A percentile compares a stretch with the other conserved stretches of the same genome.
Conservation (phyloP, 2,113 vertebrate genomes). For the Pyxicephalus adspersus region DNA sequence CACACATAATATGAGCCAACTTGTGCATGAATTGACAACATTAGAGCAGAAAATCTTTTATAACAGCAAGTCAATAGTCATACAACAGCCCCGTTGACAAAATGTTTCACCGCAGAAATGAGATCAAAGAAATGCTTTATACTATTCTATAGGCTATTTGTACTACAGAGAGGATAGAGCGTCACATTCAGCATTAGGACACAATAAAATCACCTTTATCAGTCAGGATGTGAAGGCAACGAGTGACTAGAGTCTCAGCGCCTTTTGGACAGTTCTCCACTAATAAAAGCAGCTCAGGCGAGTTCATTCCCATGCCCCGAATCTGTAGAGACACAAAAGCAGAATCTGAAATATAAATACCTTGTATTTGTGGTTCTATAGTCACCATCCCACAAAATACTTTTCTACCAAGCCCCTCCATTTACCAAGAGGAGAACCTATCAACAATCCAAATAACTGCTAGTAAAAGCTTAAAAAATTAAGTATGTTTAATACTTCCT, state of each 20-base stretch:
- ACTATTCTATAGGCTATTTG: no score
- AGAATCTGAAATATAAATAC: background rate
- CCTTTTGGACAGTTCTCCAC: conserved; percentile 96
- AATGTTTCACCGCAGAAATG: no score
- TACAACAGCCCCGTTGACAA: no score
- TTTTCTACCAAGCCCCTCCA: background rate
- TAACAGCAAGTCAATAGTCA: no score
- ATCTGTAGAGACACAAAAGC: conserved; percentile 70
- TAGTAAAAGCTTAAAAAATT: no score
- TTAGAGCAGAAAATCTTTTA: no score
- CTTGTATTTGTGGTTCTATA: no score
- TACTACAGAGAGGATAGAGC: background rate
- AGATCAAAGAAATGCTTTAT: background rate
- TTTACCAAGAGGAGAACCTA: background rate
- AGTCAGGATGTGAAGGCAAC: conserved; percentile 91
- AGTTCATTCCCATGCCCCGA: conserved; percentile 96
- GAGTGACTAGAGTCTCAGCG: conserved; percentile 90
- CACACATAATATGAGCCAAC: background rate
- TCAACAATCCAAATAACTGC: no score
- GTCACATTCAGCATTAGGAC: background rate
- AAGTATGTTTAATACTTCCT: no score
- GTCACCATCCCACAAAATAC: background rate
- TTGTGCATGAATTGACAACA: accelerated
- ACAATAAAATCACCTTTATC: conserved; percentile 82
- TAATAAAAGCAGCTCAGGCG: conserved; percentile 88